These are phyloP conservation scores for Gouania willdenowi DNA, from an alignment of 2,797 vertebrate genomes.

Conservation along the genomic window DNA sequence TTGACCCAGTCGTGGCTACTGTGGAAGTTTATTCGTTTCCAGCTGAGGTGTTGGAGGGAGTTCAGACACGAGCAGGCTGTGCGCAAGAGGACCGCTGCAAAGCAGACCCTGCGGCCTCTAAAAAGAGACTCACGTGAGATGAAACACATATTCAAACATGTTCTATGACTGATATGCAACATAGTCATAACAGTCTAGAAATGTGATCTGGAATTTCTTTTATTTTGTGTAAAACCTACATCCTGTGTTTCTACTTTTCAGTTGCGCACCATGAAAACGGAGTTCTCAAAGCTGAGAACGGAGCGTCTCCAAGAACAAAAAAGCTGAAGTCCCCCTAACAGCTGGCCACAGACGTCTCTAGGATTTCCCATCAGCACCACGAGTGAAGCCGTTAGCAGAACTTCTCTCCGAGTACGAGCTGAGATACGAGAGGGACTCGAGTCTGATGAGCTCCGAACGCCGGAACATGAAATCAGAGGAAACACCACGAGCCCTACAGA, in stretches of 20 bases:
- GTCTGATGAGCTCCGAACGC: conserved; percentile 62
- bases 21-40: conserved; percentile 97
- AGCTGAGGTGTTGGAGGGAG: conserved; percentile 93
- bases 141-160: background rate
- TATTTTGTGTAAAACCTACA: too few species aligned
- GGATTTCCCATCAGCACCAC: conserved; percentile 46
- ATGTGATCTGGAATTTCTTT: too few species aligned
- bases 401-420: conserved; percentile 37
- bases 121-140: conserved; percentile 88
- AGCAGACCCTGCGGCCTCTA: conserved; percentile 75
- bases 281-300: conserved; percentile 89
- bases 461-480: conserved; percentile 57
- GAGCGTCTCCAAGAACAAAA: conserved; percentile 89
- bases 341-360: conserved; percentile 30
- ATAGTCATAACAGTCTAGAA: background rate
- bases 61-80: conserved; percentile 85
- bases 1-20: conserved; percentile 94
- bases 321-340: conserved; percentile 90
- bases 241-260: conserved; percentile 15
- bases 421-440: conserved; percentile 50
- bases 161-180: background rate
- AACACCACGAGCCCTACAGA: conserved; percentile 53
- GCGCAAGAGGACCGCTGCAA: conserved; percentile 74
- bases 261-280: conserved; percentile 92
- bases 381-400: conserved; percentile 25